Conservation (phyloP, 2,797 vertebrate genomes). For the Rhabdophis nuchalis region DNA sequence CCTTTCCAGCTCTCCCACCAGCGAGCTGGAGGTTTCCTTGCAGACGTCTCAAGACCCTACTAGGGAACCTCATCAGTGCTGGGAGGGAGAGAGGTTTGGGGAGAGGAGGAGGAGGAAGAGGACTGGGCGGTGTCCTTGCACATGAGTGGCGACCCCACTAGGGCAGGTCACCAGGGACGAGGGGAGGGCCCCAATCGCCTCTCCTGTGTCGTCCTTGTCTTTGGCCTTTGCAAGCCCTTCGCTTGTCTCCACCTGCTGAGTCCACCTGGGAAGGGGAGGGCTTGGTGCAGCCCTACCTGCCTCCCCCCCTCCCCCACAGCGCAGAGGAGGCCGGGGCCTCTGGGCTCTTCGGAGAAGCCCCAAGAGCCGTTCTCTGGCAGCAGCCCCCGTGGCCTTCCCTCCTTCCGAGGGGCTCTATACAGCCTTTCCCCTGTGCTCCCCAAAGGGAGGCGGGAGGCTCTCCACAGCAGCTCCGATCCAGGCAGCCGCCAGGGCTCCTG, state of each 20-base stretch:
- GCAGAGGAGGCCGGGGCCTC: background rate
- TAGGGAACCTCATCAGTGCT: too few species aligned
- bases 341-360: background rate
- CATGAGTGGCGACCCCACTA: background rate
- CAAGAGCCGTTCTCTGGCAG: background rate
- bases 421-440: background rate
- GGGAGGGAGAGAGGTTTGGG: too few species aligned
- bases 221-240: background rate
- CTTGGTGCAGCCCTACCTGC: background rate
- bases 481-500: too few species aligned
- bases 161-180: background rate
- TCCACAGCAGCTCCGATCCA: accelerated
- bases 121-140: too few species aligned
- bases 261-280: background rate
- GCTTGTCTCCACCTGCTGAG: accelerated
- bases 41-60: too few species aligned
- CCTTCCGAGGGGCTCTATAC: too few species aligned
- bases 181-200: background rate
- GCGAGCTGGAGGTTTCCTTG: too few species aligned
- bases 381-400: background rate
- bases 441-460: background rate
- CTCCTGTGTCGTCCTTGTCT: background rate
- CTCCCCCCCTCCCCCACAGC: background rate
- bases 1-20: background rate
- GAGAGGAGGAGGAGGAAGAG: too few species aligned